Evolutionary conservation across 1,140 invertebrate genomes (phyloP), one percentile per base, ranked within the genome.

Genomic region (Scaptomyza hsui): DNA sequence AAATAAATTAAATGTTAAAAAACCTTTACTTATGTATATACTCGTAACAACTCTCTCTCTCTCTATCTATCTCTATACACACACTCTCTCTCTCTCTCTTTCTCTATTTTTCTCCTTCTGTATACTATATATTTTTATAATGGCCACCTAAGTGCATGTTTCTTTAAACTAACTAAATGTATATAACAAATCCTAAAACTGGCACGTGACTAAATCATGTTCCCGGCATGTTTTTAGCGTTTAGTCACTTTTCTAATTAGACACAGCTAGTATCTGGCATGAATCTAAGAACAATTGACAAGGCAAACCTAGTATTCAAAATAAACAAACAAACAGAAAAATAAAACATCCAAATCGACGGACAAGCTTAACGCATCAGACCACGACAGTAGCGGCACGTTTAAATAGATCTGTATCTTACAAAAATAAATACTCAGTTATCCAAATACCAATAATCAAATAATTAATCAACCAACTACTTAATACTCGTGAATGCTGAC

Each of bases 121-220:
- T 24, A 5, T 5, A 5, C 24, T 24, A 24, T 24, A 9, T 29
- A 19, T 52, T 41, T 68, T 32, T 59, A 18, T 72, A 59, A 67
- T 39, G 44, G 62, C 61, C 60, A 75, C 57, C 64, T 72, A 68
- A 83, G 60, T 86, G 81, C 81, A 86, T 86, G 81, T 69, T 88
- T 85, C 65, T 51, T 75, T 78, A 60, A 19, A 47, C 15, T 57
- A 55, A 41, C 26, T 29, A 9, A n/a, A n/a, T 63, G 49, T 48
- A 57, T 49, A 72, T 73, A 59, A 57, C 53, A 72, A 18, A 53
- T n/a, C 12, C 10, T 35, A 56, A 42, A 47, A 47, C 5, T 59
- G 60, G 60, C 60, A 63, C 60, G 60, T 53, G 60, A 63, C 60
- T 55, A 16, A 15, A 29, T 42, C 60, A 52, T 53, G 60, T 53